These are phyloP conservation scores for Lepidochitona cinerea DNA, from an alignment of 2,888 invertebrate species.

Conservation along the genomic window DNA sequence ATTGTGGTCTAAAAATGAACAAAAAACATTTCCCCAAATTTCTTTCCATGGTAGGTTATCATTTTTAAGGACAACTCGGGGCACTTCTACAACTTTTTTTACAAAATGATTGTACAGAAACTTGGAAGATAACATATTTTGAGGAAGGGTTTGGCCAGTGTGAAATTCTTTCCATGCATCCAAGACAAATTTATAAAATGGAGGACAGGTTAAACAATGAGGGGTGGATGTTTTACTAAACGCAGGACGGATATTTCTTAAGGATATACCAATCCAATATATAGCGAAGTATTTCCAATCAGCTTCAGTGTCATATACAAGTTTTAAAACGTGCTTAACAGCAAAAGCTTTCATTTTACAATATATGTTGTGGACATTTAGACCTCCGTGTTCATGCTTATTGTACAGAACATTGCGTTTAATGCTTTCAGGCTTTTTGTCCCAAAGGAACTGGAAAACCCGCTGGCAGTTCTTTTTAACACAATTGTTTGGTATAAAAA, in stretches of 20 bases:
- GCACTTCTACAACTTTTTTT: background rate
- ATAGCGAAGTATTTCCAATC: conserved; percentile 3
- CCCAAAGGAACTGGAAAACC: conserved; percentile 3
- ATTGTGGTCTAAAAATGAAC: background rate
- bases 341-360: background rate
- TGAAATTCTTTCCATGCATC: background rate
- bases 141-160: background rate
- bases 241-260: background rate
- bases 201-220: background rate
- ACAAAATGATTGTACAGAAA: background rate
- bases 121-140: background rate
- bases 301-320: background rate
- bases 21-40: background rate
- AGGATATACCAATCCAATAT: conserved; percentile 4
- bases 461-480: background rate
- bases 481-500: background rate
- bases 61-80: background rate
- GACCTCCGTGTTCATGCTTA: background rate
- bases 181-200: background rate
- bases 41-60: background rate
- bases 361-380: background rate
- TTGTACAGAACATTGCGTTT: background rate
- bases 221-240: background rate
- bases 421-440: background rate
- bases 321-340: conserved; percentile 3